Evolutionary conservation across 1,140 invertebrate species (phyloP).

Genomic region (Trachymyrmex cornetzi): DNA sequence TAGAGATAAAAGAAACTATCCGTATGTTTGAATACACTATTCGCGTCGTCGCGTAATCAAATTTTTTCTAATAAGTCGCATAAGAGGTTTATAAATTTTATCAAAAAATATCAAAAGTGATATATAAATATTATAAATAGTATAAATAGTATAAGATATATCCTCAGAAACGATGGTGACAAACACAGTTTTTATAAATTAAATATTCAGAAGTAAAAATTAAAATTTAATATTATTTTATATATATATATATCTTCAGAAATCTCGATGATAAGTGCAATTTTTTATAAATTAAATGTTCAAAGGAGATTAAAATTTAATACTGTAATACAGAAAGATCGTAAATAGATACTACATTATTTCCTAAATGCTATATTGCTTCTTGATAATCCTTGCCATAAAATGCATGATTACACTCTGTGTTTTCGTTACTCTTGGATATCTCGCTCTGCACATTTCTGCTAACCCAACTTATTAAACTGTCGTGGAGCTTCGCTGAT

Average conservation of each 20-base stretch:
- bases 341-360: too few species aligned
- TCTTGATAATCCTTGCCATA: neutral
- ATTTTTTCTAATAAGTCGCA: neutral
- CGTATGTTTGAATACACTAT: conserved; percentile 18
- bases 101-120: neutral
- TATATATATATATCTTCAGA: neutral
- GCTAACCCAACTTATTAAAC: conserved; percentile 14
- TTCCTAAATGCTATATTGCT: neutral
- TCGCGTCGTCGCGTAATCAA: neutral
- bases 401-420: neutral
- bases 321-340: neutral
- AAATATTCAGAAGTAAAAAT: too few species aligned
- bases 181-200: too few species aligned
- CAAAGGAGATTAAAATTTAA: neutral
- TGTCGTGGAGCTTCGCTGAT: neutral
- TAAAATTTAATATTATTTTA: too few species aligned
- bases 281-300: neutral
- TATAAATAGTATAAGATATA: too few species aligned
- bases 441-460: neutral
- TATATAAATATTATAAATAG: neutral
- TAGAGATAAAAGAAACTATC: conserved; percentile 45
- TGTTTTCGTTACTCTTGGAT: conserved; percentile 1
- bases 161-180: neutral
- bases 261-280: neutral
- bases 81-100: neutral